Percentiles rank a stretch among this genome's conserved stretches.
Conservation (phyloP, 1,140 invertebrate genomes). For the Drosophila lacteicornis region DNA sequence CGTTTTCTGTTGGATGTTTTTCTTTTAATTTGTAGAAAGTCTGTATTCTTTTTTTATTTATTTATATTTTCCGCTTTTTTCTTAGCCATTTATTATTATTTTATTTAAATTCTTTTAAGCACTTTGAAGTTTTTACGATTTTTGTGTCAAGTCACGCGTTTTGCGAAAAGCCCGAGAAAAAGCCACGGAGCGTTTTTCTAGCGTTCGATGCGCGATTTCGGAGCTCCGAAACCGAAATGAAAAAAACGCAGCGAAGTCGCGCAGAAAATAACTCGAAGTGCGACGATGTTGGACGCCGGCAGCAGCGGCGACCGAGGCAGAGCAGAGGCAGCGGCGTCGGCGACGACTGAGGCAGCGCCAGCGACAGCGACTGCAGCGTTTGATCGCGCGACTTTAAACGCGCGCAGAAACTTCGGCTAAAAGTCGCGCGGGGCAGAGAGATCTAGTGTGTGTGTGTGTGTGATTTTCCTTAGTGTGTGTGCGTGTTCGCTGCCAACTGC, state of each 20-base stretch:
- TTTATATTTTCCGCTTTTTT: neutral
- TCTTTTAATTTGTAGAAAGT: neutral
- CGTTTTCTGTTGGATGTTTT: neutral
- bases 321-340: slow-evolving; percentile 22
- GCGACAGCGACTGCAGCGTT: slow-evolving; percentile 51
- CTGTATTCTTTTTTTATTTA: neutral
- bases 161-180: slow-evolving; percentile 24
- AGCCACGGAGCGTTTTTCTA: slow-evolving; percentile 53
- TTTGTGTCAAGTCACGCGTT: slow-evolving; percentile 38
- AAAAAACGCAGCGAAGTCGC: slow-evolving; percentile 64
- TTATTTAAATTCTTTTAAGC: slow-evolving; percentile 11
- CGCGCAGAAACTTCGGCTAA: slow-evolving; percentile 21
- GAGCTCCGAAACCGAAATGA: slow-evolving; percentile 75
- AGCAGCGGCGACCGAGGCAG: slow-evolving; percentile 11
- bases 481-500: slow-evolving; percentile 26
- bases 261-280: slow-evolving; percentile 71
- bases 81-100: neutral
- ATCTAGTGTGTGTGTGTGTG: slow-evolving; percentile 12
- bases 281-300: slow-evolving; percentile 31
- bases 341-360: slow-evolving; percentile 9
- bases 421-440: slow-evolving; percentile 43
- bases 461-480: slow-evolving; percentile 3
- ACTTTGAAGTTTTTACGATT: slow-evolving; percentile 51
- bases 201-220: slow-evolving; percentile 46
- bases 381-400: slow-evolving; percentile 45